phyloP scores from a whole-genome alignment of 2,113 vertebrate species.

The Dryoscopus gambensis region DNA sequence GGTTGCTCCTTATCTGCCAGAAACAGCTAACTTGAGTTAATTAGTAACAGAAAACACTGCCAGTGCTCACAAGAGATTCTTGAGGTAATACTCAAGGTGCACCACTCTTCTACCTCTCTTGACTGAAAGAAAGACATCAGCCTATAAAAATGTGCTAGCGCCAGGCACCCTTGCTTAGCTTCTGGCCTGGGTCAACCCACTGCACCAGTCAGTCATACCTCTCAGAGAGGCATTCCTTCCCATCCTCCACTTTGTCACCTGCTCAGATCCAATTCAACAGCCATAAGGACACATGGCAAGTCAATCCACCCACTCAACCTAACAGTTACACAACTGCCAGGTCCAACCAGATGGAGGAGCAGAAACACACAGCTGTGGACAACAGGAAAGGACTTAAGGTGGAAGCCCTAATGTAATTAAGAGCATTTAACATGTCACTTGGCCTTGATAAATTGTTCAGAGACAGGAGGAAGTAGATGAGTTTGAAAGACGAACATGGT shows the following conservation, averaged over 20 bases:
- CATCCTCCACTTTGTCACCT: neutral
- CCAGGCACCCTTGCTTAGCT: neutral
- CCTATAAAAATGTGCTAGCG: neutral
- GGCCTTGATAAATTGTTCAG: neutral
- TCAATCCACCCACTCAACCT: neutral
- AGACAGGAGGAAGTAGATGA: neutral
- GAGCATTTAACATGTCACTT: neutral
- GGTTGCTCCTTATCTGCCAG: neutral
- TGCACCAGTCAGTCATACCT: neutral
- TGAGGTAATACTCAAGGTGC: neutral
- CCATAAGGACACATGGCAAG: accelerated
- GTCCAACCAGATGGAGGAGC: neutral
- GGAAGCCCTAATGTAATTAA: neutral
- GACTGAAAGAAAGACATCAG: neutral
- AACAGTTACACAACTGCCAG: neutral
- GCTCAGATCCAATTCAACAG: accelerated
- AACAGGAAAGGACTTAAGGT: neutral
- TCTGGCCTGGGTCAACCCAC: neutral
- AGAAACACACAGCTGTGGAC: neutral
- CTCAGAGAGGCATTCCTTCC: neutral
- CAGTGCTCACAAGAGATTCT: neutral
- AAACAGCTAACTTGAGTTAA: neutral
- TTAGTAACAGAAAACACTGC: neutral
- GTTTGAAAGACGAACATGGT: neutral
- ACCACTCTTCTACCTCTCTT: neutral